These are phyloP conservation scores for Ricordea florida DNA, from an alignment of 92 coral and sea anemone genomes.

Conservation along the genomic window DNA sequence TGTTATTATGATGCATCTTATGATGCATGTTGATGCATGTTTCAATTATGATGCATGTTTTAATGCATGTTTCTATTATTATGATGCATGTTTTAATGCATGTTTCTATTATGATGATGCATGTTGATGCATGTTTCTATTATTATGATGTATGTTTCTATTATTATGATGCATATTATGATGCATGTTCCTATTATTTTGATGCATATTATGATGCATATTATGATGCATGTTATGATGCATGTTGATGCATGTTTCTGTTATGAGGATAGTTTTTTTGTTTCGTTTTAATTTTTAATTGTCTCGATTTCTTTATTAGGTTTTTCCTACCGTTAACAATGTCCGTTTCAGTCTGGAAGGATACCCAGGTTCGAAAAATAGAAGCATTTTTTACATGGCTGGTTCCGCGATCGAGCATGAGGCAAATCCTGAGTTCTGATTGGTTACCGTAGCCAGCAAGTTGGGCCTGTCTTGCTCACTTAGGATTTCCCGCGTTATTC, in stretches of 20 bases:
- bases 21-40: not conserved
- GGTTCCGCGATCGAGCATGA: too few species aligned
- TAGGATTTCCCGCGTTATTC: too few species aligned
- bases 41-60: not conserved
- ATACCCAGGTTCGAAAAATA: slow-evolving; percentile 68
- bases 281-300: too few species aligned
- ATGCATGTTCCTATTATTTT: too few species aligned
- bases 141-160: too few species aligned
- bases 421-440: too few species aligned
- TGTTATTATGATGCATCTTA: not conserved
- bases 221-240: not conserved
- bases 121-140: too few species aligned
- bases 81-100: not conserved
- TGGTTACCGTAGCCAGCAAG: too few species aligned
- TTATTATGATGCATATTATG: too few species aligned
- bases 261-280: not conserved
- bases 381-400: too few species aligned
- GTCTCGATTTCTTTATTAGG: slow-evolving; percentile 26
- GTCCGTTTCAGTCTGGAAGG: slow-evolving; percentile 92
- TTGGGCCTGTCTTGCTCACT: too few species aligned
- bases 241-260: not conserved
- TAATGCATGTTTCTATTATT: not conserved
- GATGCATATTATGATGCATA: too few species aligned
- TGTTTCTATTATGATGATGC: not conserved
- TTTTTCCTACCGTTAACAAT: slow-evolving; percentile 91